Conservation (phyloP, 2,797 vertebrate species). For the Pseudochromis fuscus region DNA sequence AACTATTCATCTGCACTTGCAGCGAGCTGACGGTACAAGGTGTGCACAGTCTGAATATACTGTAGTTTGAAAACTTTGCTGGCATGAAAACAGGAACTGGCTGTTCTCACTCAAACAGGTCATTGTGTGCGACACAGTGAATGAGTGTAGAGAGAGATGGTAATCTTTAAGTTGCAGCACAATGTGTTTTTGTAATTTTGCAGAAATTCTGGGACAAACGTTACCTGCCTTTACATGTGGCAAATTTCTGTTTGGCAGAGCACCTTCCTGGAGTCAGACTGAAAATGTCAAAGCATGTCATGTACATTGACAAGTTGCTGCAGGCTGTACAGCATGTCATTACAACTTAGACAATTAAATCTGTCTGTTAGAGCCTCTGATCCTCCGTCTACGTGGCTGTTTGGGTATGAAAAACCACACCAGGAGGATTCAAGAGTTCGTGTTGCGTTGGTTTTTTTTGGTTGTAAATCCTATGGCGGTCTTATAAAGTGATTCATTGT, state of each 20-base stretch:
- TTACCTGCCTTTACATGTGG: slow-evolving; percentile 22
- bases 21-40: slow-evolving; percentile 34
- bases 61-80: slow-evolving; percentile 38
- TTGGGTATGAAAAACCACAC: slow-evolving; percentile 41
- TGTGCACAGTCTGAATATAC: slow-evolving; percentile 32
- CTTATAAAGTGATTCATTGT: slow-evolving; percentile 63
- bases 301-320: slow-evolving; percentile 31
- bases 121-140: slow-evolving; percentile 13
- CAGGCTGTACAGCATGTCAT: slow-evolving; percentile 35
- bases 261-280: slow-evolving; percentile 29
- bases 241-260: slow-evolving; percentile 18
- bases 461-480: slow-evolving; percentile 55
- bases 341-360: slow-evolving; percentile 58
- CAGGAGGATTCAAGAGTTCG: slow-evolving; percentile 33
- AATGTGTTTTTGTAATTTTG: background rate
- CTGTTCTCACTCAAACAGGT: slow-evolving; percentile 43
- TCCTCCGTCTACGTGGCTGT: slow-evolving; percentile 11
- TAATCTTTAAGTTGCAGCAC: background rate
- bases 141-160: slow-evolving; percentile 9
- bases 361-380: slow-evolving; percentile 44
- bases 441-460: slow-evolving; percentile 25
- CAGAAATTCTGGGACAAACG: slow-evolving; percentile 9
- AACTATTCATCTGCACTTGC: slow-evolving; percentile 58
- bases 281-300: slow-evolving; percentile 36
- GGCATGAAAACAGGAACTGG: slow-evolving; percentile 43